Evolutionary conservation across 2,113 vertebrate species (phyloP).

Genomic region (Brachypteracias leptosomus): DNA sequence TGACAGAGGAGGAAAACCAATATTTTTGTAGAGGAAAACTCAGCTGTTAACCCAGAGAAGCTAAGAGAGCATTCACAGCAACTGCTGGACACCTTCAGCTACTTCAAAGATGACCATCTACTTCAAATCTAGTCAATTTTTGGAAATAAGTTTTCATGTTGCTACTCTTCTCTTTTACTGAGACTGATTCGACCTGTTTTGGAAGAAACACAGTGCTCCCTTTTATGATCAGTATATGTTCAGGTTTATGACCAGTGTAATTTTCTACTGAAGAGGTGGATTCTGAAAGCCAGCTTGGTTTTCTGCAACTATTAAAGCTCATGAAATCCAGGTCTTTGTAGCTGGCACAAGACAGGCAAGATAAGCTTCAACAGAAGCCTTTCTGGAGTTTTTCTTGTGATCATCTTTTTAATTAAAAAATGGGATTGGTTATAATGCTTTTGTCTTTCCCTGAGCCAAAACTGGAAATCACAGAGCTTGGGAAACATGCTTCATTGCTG

Average conservation of each 20-base stretch:
- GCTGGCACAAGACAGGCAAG: background rate
- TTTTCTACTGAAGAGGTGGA: conserved; percentile 16
- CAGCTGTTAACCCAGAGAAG: background rate
- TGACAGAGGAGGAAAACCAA: background rate
- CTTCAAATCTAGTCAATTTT: background rate
- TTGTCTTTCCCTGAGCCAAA: background rate
- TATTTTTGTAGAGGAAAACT: background rate
- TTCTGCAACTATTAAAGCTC: background rate
- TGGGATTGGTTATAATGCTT: background rate
- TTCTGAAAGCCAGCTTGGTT: background rate
- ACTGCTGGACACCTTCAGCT: background rate
- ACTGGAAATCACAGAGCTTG: background rate
- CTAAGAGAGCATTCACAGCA: background rate
- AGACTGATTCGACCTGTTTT: background rate
- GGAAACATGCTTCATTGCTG: background rate
- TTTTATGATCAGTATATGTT: conserved; percentile 23
- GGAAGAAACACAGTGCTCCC: background rate
- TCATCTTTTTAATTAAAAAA: background rate
- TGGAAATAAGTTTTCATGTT: background rate
- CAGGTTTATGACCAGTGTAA: conserved; percentile 17
- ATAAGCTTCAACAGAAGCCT: background rate
- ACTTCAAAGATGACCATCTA: background rate
- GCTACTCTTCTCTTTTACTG: background rate
- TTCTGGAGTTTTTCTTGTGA: background rate
- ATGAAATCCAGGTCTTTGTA: background rate